Base-by-base conservation (phyloP, 2,888 invertebrate genomes). In the Eristalinus sepulchralis region DNA sequence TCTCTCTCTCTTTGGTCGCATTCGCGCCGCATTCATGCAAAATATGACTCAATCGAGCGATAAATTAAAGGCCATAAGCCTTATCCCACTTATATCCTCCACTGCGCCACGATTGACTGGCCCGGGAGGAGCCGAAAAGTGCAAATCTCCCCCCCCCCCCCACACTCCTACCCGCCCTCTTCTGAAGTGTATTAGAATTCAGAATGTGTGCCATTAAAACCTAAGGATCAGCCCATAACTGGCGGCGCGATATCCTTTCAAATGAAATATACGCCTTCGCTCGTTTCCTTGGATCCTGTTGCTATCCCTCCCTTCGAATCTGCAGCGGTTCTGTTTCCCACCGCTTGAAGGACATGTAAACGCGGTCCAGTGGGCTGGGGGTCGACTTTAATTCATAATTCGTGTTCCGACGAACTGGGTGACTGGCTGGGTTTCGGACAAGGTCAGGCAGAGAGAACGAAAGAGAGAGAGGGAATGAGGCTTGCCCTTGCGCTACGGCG, bases 1-100 rank as follows among this genome's bases (percentile, higher is more conserved):
- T 20, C 36, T 20, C 60, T 20, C 36, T 20, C 64, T 70, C 75
- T 63, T 63, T 53, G 47, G 47, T n/a, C 6, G 47, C 0, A 47
- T 4, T 47, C 47, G 47, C 8, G 47, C 17, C 47, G 17, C 17
- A 72, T 62, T 13, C 22, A 70, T 70, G 59, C 11, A 55, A 79
- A 76, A 80, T 75, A 84, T 80, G 63, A 67, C 75, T 75, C 80
- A 79, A 79, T 80, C 80, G 75, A 76, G 84, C 84, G 75, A 80
- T 84, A 80, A 84, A 80, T 80, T 75, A 84, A 80, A 84, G 76
- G 70, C 71, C 66, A 70, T 80, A 62, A 60, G 47, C 55, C 64
- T 80, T 76, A 84, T 75, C 80, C 80, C 70, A 78, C 73, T 83
- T 83, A 83, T 60, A 83, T 83, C 79, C 73, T 68, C 63, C 73